Conservation (phyloP, 2,797 vertebrate genomes). For the Gymnocypris eckloni region DNA sequence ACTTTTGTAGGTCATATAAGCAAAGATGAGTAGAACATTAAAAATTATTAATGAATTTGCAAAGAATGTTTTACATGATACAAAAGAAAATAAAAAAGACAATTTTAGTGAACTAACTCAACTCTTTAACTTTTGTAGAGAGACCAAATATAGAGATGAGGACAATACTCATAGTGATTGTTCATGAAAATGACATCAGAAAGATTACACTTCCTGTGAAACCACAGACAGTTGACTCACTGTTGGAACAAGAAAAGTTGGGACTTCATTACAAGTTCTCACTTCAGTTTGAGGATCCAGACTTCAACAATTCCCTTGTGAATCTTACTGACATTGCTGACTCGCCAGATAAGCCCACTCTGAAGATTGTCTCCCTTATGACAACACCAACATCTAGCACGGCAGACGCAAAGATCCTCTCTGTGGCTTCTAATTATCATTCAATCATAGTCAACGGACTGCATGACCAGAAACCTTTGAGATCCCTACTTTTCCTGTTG, state of each 20-base stretch:
- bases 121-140: neutral
- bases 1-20: too few relatives aligned
- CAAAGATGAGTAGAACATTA: too few relatives aligned
- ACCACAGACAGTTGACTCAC: constrained; percentile 19
- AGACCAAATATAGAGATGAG: constrained; percentile 19
- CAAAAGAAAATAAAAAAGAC: too few relatives aligned
- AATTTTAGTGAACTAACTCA: too few relatives aligned
- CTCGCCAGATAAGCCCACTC: constrained; percentile 37
- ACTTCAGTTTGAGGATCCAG: constrained; percentile 46
- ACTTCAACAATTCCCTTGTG: constrained; percentile 39
- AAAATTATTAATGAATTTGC: too few relatives aligned
- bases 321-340: constrained; percentile 32
- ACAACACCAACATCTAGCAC: neutral
- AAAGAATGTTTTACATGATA: too few relatives aligned
- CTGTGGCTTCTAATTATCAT: neutral
- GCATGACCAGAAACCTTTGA: neutral
- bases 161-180: constrained; percentile 3
- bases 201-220: neutral
- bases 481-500: constrained; percentile 8
- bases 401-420: neutral
- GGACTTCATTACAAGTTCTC: constrained; percentile 35
- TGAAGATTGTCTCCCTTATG: constrained; percentile 5
- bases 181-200: constrained; percentile 26
- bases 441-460: neutral
- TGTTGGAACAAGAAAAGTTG: constrained; percentile 32